Evolutionary conservation across 92 coral and sea anemone species (phyloP), one percentile per base, ranked within the genome.

Genomic region (Palythoa grandiflora): DNA sequence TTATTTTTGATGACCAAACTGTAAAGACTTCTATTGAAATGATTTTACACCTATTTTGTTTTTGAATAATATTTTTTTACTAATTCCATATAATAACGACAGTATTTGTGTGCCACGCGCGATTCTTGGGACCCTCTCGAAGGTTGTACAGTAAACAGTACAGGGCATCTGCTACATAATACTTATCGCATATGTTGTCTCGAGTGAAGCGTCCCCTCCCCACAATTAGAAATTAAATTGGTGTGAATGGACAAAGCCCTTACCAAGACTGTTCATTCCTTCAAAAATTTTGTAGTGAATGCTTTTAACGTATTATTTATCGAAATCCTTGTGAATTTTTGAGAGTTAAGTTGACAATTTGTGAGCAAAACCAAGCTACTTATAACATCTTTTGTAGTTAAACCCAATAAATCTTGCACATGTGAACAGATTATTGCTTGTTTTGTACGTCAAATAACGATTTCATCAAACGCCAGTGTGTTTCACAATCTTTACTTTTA

Each of bases 51-150:
- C 44, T 73, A 14, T 55, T 12, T 14, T 39, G 78, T 3, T 63
- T 63, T 63, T 17, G 70, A 19, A 17, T 63, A 9, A n/a, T 17
- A 9, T 63, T 63, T 63, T 63, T 63, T 63, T 11, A 16, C 70
- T 12, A n/a, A 63, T 59, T n/a, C 48, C 15, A 20, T 35, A 13
- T 71, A 35, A 71, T 15, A 77, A 77, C 83, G 54, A 77, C 28
- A 51, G 5, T 40, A 77, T 52, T 77, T 77, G 54, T 17, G 35
- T 14, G 83, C 20, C 83, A 77, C 83, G 68, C 83, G 83, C 68
- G 6, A 5, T 51, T 11, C 9, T 19, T 77, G 9, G n/a, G 20
- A 15, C 35, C 11, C n/a, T 70, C 47, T 37, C 39, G 75, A 70
- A 5, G 14, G 75, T 35, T 52, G 39, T 39, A 47, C 39, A 77